Evolutionary conservation across 2,113 vertebrate species (phyloP), one percentile per base, ranked within the genome.

Genomic region (Brachypteracias leptosomus): DNA sequence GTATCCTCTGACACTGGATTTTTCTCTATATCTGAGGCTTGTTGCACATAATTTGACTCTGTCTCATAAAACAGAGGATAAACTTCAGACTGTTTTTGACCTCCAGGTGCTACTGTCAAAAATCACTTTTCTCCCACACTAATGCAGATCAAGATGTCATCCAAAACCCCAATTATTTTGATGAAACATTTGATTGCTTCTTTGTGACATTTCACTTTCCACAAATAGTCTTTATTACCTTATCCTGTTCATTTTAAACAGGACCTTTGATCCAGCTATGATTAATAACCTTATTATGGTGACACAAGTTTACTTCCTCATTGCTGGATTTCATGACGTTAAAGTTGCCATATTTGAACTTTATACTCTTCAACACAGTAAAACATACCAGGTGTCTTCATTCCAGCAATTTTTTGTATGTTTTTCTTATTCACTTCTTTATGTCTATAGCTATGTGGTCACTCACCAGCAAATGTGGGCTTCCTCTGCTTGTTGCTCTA

Each of bases 401-500:
- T 83, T 91, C 51, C 85, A 88, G 59, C 31, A 82, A 76, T 15
- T 62, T 79, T 96, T 82, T 85, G 4, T 40, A 5, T 72, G n/a
- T 44, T 90, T 93, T 90, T 90, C 59, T 73, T 80, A 29, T 28
- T 75, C 38, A 38, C n/a, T 94, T 94, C 78, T 46, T 88, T 78
- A 3, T 59, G 68, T 47, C 54, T 85, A 14, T 17, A 85, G 66
- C 52, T 86, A 20, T 59, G 47, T 66, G 67, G 36, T 67, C 54
- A 35, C 40, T 85, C 66, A 36, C 35, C 49, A 76, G 57, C 81
- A 93, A 52, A 75, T 71, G 54, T 0, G 14, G 67, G 36, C 49
- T 94, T 80, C 51, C 55, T 88, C 51, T 80, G 26, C 44, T 10
- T 58, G 47, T 66, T n/a, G 46, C 82, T 82, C 44, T 49, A 42